Evolutionary conservation across 2,888 invertebrate species (phyloP).

Genomic region (Branchipolynoe longqiensis): DNA sequence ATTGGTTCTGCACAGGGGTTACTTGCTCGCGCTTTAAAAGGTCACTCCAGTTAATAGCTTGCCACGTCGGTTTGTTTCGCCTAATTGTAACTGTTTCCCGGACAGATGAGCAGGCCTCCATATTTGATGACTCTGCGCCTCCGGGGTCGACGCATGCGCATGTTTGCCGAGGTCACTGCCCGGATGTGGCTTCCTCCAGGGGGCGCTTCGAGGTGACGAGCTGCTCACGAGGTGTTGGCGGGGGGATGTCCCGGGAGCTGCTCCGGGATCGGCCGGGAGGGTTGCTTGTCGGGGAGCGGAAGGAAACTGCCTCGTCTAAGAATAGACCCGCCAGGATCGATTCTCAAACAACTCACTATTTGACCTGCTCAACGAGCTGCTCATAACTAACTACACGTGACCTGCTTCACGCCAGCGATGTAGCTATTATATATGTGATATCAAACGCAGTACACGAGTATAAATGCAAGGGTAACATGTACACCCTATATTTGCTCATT

Average conservation of each 20-base stretch:
- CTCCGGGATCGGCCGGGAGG: neutral
- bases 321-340: too few species aligned
- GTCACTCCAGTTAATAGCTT: slow-evolving; percentile 56
- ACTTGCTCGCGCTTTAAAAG: slow-evolving; percentile 53
- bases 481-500: too few species aligned
- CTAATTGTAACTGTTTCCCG: slow-evolving; percentile 56
- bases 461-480: too few species aligned
- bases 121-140: slow-evolving; percentile 48
- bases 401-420: too few species aligned
- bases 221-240: neutral
- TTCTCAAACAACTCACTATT: too few species aligned
- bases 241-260: too few species aligned
- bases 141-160: slow-evolving; percentile 27
- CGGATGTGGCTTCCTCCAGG: neutral
- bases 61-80: slow-evolving; percentile 56
- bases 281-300: neutral
- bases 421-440: too few species aligned
- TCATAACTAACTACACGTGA: too few species aligned
- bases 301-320: too few species aligned
- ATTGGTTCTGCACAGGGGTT: slow-evolving; percentile 55
- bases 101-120: slow-evolving; percentile 46
- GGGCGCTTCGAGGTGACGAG: slow-evolving; percentile 25
- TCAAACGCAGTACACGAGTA: too few species aligned
- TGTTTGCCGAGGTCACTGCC: slow-evolving; percentile 11
- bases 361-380: too few species aligned